These are phyloP conservation scores for Caenorhabditis doughertyi DNA, from an alignment of 2,888 invertebrate genomes.

Conservation along the genomic window DNA sequence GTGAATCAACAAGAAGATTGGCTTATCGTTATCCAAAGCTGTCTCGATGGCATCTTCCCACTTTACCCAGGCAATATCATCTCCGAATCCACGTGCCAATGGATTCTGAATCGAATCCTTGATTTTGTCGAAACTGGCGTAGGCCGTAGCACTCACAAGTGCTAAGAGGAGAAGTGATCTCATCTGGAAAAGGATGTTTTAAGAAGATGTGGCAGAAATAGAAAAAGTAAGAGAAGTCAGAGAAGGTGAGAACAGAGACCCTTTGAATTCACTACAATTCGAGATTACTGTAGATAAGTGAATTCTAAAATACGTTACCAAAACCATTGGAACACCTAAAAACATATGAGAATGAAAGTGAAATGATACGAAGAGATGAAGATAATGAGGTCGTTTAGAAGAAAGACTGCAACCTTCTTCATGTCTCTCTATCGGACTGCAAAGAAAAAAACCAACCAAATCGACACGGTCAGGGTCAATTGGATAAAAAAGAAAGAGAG, in stretches of 20 bases:
- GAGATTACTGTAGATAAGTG: neutral
- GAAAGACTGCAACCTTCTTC: neutral
- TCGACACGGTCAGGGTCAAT: neutral
- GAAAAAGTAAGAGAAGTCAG: neutral
- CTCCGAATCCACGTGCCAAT: slow-evolving; percentile 81
- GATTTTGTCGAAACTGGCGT: slow-evolving; percentile 73
- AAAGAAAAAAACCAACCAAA: too few species aligned
- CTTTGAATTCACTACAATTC: neutral
- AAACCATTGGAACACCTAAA: neutral
- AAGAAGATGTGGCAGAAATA: neutral
- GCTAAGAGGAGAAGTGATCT: slow-evolving; percentile 66
- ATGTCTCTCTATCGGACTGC: slow-evolving; percentile 2
- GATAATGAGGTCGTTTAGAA: neutral
- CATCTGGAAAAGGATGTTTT: slow-evolving; percentile 54
- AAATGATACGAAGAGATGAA: neutral
- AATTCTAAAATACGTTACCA: too few species aligned
- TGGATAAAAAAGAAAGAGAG: neutral
- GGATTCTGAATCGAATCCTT: slow-evolving; percentile 80
- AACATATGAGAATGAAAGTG: neutral
- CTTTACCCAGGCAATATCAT: slow-evolving; percentile 82
- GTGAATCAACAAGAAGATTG: slow-evolving; percentile 84
- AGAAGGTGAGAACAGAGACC: neutral
- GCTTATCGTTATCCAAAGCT: slow-evolving; percentile 82
- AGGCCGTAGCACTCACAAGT: slow-evolving; percentile 51
- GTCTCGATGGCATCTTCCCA: slow-evolving; percentile 83